phyloP scores from a whole-genome alignment of 2,888 invertebrate species.

The Lamellibrachia satsuma region DNA sequence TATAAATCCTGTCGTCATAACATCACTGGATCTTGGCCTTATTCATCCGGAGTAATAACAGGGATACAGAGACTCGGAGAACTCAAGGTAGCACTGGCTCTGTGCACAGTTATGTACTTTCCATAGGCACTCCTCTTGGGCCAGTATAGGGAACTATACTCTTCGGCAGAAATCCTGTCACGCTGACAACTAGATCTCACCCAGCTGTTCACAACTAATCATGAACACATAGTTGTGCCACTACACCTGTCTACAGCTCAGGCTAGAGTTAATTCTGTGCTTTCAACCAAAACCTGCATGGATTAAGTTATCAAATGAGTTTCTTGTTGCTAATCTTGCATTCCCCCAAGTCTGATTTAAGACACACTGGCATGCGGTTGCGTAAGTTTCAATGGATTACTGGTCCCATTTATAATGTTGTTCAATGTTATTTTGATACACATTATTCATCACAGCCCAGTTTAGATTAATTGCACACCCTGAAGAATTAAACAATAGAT shows the following conservation, averaged over 20 bases:
- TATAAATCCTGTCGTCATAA: conserved; percentile 6
- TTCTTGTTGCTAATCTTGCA: neutral
- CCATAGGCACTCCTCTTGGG: neutral
- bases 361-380: neutral
- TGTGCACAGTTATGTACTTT: neutral
- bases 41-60: neutral
- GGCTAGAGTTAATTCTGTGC: neutral
- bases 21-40: neutral
- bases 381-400: neutral
- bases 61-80: neutral
- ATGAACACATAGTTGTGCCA: neutral
- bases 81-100: neutral
- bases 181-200: neutral
- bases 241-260: neutral
- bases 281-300: neutral
- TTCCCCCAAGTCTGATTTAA: neutral
- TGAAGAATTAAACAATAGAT: neutral
- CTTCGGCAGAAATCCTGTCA: neutral
- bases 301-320: neutral
- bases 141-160: neutral
- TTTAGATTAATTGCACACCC: neutral
- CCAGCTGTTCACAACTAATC: neutral
- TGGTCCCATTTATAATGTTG: neutral
- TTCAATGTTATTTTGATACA: neutral
- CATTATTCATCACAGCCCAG: neutral